Evolutionary conservation across 35 echinoderm and acorn worm species (phyloP), one percentile per base, ranked within the genome.

Genomic region (Strongylocentrotus purpuratus): DNA sequence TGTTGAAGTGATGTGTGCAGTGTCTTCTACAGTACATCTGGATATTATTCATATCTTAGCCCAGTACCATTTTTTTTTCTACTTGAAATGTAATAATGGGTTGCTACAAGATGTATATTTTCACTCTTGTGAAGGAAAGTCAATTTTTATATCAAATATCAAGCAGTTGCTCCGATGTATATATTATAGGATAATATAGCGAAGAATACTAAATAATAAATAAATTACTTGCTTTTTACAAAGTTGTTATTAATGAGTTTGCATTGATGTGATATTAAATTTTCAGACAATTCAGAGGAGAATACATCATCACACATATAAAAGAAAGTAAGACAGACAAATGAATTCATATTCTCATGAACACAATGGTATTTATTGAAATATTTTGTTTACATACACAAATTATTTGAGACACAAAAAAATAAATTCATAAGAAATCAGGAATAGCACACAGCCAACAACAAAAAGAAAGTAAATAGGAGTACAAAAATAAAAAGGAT

Each of bases 351-450:
- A 7, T 33, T 41, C 28, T 58, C 91, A 93, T 58, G 48, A 93
- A 93, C 91, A 48, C 48, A 48, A 48, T 92, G 46, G 87, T 92
- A 92, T 93, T 93, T 93, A 93, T 93, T 93, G 46, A 93, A 93
- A 93, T 93, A 93, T 58, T 85, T 45, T 85, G 65, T 45, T 86
- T 71, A 94, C 85, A 85, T 86, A 45, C 60, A 94, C 86, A 94
- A 94, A 94, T 85, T 46, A 94, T 94, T 48, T 8, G 59, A 35
- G 33, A 94, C 48, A 48, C 18, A 93, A 31, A 55, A 28, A 22
- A 91, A 91, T 9, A 28, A 47, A 91, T 45, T 41, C 17, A 55
- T 32, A 58, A 13, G 31, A 58, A 58, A 48, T 20, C 47, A 93
- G 91, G 48, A 31, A 58, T 31, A 58, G 46, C 46, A 71, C 59